These are phyloP conservation scores for Trimorus sp. DNA, from an alignment of 2,888 invertebrate genomes.

Conservation along the genomic window DNA sequence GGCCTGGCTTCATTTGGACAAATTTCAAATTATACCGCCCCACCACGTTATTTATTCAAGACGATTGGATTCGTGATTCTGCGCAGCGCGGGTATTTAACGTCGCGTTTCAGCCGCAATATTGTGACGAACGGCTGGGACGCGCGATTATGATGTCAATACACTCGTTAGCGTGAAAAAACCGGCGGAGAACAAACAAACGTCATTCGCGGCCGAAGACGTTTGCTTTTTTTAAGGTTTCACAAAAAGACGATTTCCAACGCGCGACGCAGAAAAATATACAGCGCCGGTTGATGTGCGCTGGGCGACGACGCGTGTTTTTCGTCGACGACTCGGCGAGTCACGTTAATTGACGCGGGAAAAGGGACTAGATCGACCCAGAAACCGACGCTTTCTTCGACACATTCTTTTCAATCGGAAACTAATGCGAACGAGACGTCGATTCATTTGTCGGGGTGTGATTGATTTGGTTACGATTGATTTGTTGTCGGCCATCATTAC, in stretches of 20 bases:
- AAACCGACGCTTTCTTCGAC: slow-evolving; percentile 65
- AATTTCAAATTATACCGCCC: slow-evolving; percentile 56
- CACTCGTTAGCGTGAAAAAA: slow-evolving; percentile 57
- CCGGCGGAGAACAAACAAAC: slow-evolving; percentile 55
- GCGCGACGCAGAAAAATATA: slow-evolving; percentile 65
- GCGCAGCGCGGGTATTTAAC: slow-evolving; percentile 18
- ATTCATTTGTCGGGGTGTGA: too few relatives aligned
- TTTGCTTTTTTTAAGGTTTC: slow-evolving; percentile 60
- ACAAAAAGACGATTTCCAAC: slow-evolving; percentile 72
- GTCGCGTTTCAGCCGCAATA: slow-evolving; percentile 23
- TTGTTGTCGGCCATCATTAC: too few relatives aligned
- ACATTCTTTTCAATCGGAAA: background rate
- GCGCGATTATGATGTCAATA: slow-evolving; percentile 63
- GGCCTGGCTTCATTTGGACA: slow-evolving; percentile 60
- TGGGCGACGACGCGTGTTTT: slow-evolving; percentile 58
- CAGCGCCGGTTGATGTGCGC: slow-evolving; percentile 34
- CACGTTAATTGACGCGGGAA: slow-evolving; percentile 74
- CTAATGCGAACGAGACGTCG: background rate
- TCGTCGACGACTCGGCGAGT: slow-evolving; percentile 69
- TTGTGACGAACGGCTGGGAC: slow-evolving; percentile 40
- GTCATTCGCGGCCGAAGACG: slow-evolving; percentile 52
- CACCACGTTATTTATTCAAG: slow-evolving; percentile 56
- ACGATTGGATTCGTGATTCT: slow-evolving; percentile 44
- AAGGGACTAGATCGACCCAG: slow-evolving; percentile 74
- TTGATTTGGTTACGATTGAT: too few relatives aligned